phyloP scores from a whole-genome alignment of 2,113 vertebrate species.

The Orientallactaga bullata region DNA sequence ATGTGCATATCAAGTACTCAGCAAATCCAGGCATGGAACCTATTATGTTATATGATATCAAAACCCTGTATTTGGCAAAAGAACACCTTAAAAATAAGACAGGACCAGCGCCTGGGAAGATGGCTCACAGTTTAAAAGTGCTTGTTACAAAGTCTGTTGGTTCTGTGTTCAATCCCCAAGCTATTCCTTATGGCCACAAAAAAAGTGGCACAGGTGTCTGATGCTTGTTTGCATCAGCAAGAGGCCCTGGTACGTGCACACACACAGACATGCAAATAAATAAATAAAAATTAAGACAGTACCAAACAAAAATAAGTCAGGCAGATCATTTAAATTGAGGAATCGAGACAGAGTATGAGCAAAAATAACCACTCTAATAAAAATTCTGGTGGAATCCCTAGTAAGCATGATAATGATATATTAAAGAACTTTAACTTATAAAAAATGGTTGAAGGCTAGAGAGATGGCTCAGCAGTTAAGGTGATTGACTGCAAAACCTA shows the following conservation, averaged over 20 bases:
- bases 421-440: neutral
- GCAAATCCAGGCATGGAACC: neutral
- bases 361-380: slow-evolving; percentile 27
- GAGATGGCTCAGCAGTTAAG: too few relatives aligned
- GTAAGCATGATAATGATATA: neutral
- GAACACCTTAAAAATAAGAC: neutral
- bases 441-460: neutral
- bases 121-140: too few relatives aligned
- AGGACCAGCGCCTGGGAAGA: too few relatives aligned
- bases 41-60: neutral
- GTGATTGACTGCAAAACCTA: too few relatives aligned
- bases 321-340: neutral
- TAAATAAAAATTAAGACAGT: neutral
- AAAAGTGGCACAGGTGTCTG: too few relatives aligned
- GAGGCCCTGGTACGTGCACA: too few relatives aligned
- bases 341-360: neutral
- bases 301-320: neutral
- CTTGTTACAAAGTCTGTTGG: too few relatives aligned
- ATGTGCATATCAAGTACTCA: neutral
- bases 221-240: too few relatives aligned
- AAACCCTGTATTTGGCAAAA: neutral
- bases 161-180: too few relatives aligned
- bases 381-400: neutral
- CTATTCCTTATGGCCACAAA: too few relatives aligned
- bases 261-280: neutral